phyloP scores from a whole-genome alignment of 2,113 vertebrate genomes.

The cattle (Bos taurus) region DNA sequence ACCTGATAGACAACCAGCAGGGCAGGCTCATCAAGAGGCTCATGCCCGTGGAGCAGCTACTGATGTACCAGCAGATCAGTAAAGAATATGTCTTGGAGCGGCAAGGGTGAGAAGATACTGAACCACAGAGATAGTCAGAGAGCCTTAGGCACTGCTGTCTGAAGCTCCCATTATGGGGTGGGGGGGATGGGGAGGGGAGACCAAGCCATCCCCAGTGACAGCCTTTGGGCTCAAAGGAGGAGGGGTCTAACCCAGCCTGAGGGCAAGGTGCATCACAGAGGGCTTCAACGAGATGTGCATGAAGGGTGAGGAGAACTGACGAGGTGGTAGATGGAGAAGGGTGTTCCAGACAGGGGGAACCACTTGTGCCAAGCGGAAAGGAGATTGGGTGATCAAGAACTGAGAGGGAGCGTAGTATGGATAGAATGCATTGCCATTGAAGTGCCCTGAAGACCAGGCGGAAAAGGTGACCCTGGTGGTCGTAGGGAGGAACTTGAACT shows the following conservation, averaged over 20 bases:
- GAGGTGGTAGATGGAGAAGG: not conserved
- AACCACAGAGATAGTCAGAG: not conserved
- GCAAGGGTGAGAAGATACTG: not conserved
- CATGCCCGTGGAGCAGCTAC: not conserved
- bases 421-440: not conserved
- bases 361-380: not conserved
- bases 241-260: not conserved
- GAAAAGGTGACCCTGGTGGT: not conserved
- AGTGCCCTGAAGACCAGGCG: not conserved
- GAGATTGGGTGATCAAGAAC: not conserved
- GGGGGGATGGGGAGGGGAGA: too few relatives aligned
- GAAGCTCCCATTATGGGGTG: not conserved
- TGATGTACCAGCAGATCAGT: not conserved
- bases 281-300: not conserved
- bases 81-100: accelerated
- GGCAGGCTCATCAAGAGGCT: constrained; percentile 45
- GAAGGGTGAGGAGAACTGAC: not conserved
- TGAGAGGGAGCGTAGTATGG: not conserved
- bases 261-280: not conserved
- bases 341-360: not conserved
- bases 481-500: not conserved
- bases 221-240: not conserved
- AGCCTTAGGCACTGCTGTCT: not conserved
- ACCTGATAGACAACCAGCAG: accelerated
- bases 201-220: not conserved